Base-by-base conservation (phyloP, 1,140 invertebrate genomes). In the Cylas formicarius region DNA sequence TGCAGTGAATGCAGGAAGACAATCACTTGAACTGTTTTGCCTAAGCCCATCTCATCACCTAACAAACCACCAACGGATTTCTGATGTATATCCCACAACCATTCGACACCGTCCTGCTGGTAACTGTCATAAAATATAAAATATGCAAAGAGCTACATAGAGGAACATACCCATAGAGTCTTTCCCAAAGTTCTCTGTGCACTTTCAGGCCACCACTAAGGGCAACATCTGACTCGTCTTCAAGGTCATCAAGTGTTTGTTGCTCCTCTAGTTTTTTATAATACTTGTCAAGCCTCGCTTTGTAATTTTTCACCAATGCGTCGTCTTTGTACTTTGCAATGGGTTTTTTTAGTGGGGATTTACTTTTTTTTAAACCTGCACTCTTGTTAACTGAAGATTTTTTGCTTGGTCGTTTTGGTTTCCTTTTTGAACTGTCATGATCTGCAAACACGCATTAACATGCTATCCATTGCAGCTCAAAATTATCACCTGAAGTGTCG, bases 81-180 rank as follows among this genome's bases (percentile, higher is more conserved):
- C 43, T 76, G 67, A 73, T 85, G 86, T 16, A 97, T 67, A 67
- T 94, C 89, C 84, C 87, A 94, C 10, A 97, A 62, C 94, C 94
- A 97, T 56, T 83, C 80, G 1, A 98, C 81, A 41, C 88, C 82
- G 11, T 79, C 76, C 57, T 71, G 75, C 66, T 88, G 85, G 67
- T 86, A 86, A 42, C 79, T 82, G 29, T 36, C 44, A 36, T 16
- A 10, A 27, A 27, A 46, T 34, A 19, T 17, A 18, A 24, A 35
- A 10, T n/a, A n/a, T n/a, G n/a, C n/a, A 3, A 34, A 34, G n/a
- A 17, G 19, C 10, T 29, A 1, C 22, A 10, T 32, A 26, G 54
- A 66, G n/a, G n/a, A n/a, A n/a, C n/a, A 59, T 72, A 85, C 75
- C 74, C 77, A 63, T 84, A 94, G 1, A 96, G 68, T 60, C 80